A percentile compares a stretch with the other conserved stretches of the same genome.
phyloP scores from a whole-genome alignment of 2,113 vertebrate species.

The Prietella phreatophila region DNA sequence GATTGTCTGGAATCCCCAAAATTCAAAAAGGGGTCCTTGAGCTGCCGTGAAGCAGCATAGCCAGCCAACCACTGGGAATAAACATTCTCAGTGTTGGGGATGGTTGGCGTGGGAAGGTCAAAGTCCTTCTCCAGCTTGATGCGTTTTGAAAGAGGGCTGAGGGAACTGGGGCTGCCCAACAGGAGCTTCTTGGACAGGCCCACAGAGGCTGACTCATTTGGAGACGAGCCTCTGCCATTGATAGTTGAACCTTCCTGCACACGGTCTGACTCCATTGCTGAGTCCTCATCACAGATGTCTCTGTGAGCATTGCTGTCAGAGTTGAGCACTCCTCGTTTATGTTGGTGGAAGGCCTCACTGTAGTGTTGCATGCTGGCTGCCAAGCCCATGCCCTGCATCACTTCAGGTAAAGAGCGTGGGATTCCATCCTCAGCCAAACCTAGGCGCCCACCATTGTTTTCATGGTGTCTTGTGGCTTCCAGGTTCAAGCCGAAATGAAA shows the following conservation, averaged over 20 bases:
- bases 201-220: slow-evolving; percentile 90
- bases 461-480: slow-evolving; percentile 89
- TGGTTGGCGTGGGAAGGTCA: slow-evolving; percentile 91
- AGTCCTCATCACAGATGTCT: slow-evolving; percentile 90
- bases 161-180: slow-evolving; percentile 93
- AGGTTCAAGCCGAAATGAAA: slow-evolving; percentile 92
- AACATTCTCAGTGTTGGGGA: slow-evolving; percentile 98
- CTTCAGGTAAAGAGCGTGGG: slow-evolving; percentile 86
- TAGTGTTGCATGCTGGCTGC: slow-evolving; percentile 99
- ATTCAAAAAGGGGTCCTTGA: slow-evolving; percentile 98
- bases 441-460: slow-evolving; percentile 77
- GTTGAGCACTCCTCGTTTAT: slow-evolving; percentile 88
- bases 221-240: slow-evolving; percentile 93
- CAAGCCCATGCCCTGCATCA: slow-evolving; percentile 96
- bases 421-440: slow-evolving; percentile 77
- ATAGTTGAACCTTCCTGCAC: slow-evolving; percentile 83
- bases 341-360: slow-evolving; percentile 94
- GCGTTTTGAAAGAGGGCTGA: slow-evolving; percentile 98
- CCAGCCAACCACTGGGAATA: slow-evolving; percentile 99
- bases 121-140: slow-evolving; percentile 99
- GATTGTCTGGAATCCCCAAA: slow-evolving; percentile 99
- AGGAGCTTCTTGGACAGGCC: slow-evolving; percentile 98
- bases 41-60: slow-evolving; percentile 96
- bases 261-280: slow-evolving; percentile 89
- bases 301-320: slow-evolving; percentile 90